Evolutionary conservation across 2,113 vertebrate genomes (phyloP), one percentile per base, ranked within the genome.

Genomic region (Mormoops blainvillei): DNA sequence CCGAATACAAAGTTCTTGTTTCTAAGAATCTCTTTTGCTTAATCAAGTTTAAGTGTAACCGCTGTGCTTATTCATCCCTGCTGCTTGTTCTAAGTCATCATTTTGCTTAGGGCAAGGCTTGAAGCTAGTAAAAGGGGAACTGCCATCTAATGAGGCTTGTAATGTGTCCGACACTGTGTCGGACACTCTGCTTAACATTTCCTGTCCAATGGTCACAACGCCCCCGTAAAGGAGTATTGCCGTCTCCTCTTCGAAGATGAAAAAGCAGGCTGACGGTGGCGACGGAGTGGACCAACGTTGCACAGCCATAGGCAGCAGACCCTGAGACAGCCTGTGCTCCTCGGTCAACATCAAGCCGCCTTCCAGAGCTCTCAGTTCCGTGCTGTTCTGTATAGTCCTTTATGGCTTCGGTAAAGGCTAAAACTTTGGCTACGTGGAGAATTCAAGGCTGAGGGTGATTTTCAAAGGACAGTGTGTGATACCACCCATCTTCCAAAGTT

Each of bases 391-490:
- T 80, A 93, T 73, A 31, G 33, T 58, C 76, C 61, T 92, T 94
- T 31, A 81, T 65, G 24, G 31, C 92, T 86, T 90, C 61, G 41
- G n/a, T 41, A 48, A 68, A 52, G 45, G 48, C 50, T 76, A 85
- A 90, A 82, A 38, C 86, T 90, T 90, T 45, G 68, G 70, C 52
- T 91, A 54, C 38, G 65, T 33, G 18, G 15, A 74, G 70, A 81
- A 50, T 92, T 96, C 92, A 94, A 81, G 81, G 41, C 70, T 76
- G 36, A 90, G 18, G 26, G 36, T 78, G 36, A 70, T 84, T 97
- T 92, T 95, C 94, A 92, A 84, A 95, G 83, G 63, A 68, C 36
- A 82, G 31, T 31, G 18, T 83, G 7, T 58, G 22, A 76, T n/a
- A 52, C 20, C 74, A 77, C 12, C 48, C 33, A 18, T 84, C 92